A percentile compares a stretch with the other conserved stretches of the same genome.
phyloP scores from a whole-genome alignment of 1,140 invertebrate genomes.

The Babylonia areolata region DNA sequence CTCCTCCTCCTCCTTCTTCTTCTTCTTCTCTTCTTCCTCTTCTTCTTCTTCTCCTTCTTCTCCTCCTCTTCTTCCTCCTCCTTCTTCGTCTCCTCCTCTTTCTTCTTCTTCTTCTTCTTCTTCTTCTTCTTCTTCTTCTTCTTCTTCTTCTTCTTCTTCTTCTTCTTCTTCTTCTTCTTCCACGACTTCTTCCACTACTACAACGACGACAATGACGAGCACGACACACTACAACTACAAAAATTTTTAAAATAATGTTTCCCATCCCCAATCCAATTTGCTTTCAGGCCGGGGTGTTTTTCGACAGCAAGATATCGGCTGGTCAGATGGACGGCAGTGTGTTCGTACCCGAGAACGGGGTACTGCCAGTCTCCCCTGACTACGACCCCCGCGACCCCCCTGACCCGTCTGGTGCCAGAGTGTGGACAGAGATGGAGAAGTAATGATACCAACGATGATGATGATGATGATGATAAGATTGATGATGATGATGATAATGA shows the following conservation, averaged over 20 bases:
- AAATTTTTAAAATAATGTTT: too few relatives aligned
- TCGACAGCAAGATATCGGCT: slow-evolving; percentile 16
- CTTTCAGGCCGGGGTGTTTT: slow-evolving; percentile 29
- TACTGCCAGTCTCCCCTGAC: background rate
- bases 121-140: slow-evolving; percentile 39
- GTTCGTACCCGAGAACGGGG: background rate
- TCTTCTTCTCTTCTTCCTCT: background rate
- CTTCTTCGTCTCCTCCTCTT: too few relatives aligned
- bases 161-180: background rate
- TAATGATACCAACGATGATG: too few relatives aligned
- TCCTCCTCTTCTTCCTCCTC: too few relatives aligned
- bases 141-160: slow-evolving; percentile 21
- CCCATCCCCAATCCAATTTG: too few relatives aligned
- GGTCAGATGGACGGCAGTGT: background rate
- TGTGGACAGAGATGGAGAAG: slow-evolving; percentile 30
- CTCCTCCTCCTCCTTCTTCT: background rate
- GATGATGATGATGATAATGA: too few relatives aligned
- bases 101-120: background rate
- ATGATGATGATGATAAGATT: too few relatives aligned
- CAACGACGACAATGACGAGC: too few relatives aligned
- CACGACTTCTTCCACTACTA: too few relatives aligned
- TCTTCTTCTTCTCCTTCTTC: background rate
- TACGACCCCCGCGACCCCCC: slow-evolving; percentile 26
- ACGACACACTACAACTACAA: too few relatives aligned
- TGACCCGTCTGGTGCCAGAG: background rate